Conservation (phyloP, 2,113 vertebrate species). For the Brachyistius frenatus region DNA sequence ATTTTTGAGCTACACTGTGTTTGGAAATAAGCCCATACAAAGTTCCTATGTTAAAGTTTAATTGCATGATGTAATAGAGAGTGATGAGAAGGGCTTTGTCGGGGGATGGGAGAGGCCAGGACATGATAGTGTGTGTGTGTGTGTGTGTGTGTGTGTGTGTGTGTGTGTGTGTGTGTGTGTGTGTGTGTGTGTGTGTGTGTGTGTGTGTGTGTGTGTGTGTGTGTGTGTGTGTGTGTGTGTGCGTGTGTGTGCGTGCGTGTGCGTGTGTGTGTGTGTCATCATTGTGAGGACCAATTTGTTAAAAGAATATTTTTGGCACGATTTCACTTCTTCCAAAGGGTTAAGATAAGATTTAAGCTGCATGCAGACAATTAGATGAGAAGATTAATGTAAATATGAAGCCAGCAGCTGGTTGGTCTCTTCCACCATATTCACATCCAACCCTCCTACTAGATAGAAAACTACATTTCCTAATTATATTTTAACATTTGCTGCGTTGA, state of each 20-base stretch:
- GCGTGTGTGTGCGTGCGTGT: no score
- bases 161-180: conserved; percentile 6
- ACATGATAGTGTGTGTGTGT: not conserved
- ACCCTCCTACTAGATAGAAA: no score
- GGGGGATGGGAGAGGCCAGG: not conserved
- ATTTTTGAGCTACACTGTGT: conserved; percentile 59
- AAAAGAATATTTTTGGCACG: not conserved
- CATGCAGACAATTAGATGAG: not conserved
- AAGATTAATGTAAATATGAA: conserved; percentile 7
- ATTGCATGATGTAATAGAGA: conserved; percentile 73
- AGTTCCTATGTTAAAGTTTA: conserved; percentile 61
- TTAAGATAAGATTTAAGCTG: not conserved
- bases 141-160: not conserved
- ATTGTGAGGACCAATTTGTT: not conserved
- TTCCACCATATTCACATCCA: no score
- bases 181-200: no score
- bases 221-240: not conserved
- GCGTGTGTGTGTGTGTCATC: not conserved
- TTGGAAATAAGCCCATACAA: conserved; percentile 61
- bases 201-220: not conserved
- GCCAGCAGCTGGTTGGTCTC: not conserved
- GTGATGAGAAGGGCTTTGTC: conserved; percentile 29
- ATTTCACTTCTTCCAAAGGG: not conserved
- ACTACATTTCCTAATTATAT: no score
- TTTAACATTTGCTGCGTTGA: no score